Evolutionary conservation across 2,797 vertebrate species (phyloP).

Genomic region (Gallinago stenura): DNA sequence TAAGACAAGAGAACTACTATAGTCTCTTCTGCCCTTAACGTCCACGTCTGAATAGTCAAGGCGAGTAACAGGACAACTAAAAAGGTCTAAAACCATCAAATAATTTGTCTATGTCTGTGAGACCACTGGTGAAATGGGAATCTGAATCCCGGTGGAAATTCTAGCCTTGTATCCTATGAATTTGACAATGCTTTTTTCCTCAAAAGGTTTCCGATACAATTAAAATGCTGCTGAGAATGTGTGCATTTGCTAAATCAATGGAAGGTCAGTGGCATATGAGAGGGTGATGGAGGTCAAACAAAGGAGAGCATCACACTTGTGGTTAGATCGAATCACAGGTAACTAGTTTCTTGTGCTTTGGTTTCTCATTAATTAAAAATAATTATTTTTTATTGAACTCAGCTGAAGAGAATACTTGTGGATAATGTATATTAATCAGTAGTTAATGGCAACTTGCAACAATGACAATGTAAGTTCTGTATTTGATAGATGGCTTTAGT

Average conservation of each 20-base stretch:
- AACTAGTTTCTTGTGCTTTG: not conserved
- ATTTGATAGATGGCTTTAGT: not conserved
- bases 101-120: not conserved
- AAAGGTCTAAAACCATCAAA: not conserved
- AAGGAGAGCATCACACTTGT: not conserved
- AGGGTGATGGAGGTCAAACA: not conserved
- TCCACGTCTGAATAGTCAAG: not conserved
- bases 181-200: not conserved
- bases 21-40: not conserved
- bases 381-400: not conserved
- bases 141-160: not conserved
- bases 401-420: not conserved
- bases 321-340: not conserved
- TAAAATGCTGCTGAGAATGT: not conserved
- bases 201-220: not conserved
- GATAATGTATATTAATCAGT: not conserved
- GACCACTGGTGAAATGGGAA: not conserved
- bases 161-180: not conserved
- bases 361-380: not conserved
- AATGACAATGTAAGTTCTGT: not conserved
- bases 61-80: not conserved
- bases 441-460: not conserved
- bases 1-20: not conserved
- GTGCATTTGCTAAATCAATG: not conserved
- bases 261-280: not conserved